Evolutionary conservation across 2,888 invertebrate species (phyloP), one percentile per base, ranked within the genome.

Genomic region (Polyommatus iphigenia): DNA sequence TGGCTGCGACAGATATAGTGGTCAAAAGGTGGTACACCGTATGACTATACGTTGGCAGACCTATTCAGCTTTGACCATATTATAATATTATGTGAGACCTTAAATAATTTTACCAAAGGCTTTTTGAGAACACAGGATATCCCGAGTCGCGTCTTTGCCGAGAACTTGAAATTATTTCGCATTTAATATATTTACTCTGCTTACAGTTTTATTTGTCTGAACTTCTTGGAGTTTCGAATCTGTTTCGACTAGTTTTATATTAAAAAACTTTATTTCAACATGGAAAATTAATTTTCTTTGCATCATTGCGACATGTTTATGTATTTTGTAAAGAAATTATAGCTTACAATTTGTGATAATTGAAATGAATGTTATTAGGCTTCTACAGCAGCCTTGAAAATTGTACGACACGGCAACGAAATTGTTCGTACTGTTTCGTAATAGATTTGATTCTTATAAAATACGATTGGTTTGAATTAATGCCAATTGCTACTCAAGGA

Each of bases 171-270:
- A 75, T 75, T 24, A 75, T 75, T 75, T 54, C 50, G 75, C 54
- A 54, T 75, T 75, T 75, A 75, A 32, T 75, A 50, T 32, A 75
- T 75, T 75, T 75, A 75, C 75, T 75, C 46, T 15, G 46, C 75
- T 29, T 29, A 54, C 75, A 54, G 75, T 75, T 75, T 75, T 75
- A 75, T 50, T 75, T 75, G 54, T 75, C 46, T 73, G 41, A 73
- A 75, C 50, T 75, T 54, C 75, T 75, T 20, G 46, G 20, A 75
- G 87, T 86, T 86, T 13, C 75, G 75, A 75, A 75, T 75, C 29
- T 75, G 54, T 75, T 75, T 75, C 79, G 77, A 78, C 79, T 78
- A 77, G 75, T 79, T 78, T 77, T 71, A 79, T 79, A 80, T 80
- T 79, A 80, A 79, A 79, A 80, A 80, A 79, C 54, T 80, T 80